Conservation (phyloP, 2,888 invertebrate genomes). For the Odontocolon sp. region DNA sequence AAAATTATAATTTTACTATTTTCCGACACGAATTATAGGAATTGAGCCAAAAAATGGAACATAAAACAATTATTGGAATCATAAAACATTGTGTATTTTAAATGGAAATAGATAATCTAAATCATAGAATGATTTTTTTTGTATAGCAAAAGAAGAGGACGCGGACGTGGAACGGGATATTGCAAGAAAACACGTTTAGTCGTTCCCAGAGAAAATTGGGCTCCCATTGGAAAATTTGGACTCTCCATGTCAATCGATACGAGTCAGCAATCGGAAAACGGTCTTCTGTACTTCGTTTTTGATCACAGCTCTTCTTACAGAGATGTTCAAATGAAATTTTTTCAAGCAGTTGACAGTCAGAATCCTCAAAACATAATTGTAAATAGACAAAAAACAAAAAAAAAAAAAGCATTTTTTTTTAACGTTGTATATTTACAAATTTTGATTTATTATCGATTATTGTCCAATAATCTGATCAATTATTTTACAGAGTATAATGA, state of each 20-base stretch:
- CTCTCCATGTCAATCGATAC: slow-evolving; percentile 87
- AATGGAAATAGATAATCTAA: not conserved
- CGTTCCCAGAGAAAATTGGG: slow-evolving; percentile 88
- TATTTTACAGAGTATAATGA: slow-evolving; percentile 84
- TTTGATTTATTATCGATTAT: not conserved
- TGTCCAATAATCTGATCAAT: slow-evolving; percentile 1
- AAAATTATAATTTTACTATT: too few relatives aligned
- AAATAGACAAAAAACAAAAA: too few relatives aligned
- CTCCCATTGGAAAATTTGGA: slow-evolving; percentile 86
- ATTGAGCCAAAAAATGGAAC: too few relatives aligned
- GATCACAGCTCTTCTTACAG: slow-evolving; percentile 89
- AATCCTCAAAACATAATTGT: slow-evolving; percentile 90
- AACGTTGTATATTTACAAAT: not conserved
- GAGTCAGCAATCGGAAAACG: slow-evolving; percentile 77
- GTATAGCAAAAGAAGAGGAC: slow-evolving; percentile 83
- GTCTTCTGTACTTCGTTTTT: slow-evolving; percentile 86
- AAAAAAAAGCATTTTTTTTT: too few relatives aligned
- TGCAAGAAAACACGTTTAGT: slow-evolving; percentile 86
- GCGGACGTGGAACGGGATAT: slow-evolving; percentile 83
- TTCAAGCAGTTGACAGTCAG: slow-evolving; percentile 89
- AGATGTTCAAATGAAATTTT: slow-evolving; percentile 88
- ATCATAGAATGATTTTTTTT: not conserved
- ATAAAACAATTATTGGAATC: too few relatives aligned
- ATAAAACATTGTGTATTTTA: too few relatives aligned
- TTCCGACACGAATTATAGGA: too few relatives aligned